A percentile compares a stretch with the other conserved stretches of the same genome.
Conservation (phyloP, 2,797 vertebrate species). For the Pristis pectinata region DNA sequence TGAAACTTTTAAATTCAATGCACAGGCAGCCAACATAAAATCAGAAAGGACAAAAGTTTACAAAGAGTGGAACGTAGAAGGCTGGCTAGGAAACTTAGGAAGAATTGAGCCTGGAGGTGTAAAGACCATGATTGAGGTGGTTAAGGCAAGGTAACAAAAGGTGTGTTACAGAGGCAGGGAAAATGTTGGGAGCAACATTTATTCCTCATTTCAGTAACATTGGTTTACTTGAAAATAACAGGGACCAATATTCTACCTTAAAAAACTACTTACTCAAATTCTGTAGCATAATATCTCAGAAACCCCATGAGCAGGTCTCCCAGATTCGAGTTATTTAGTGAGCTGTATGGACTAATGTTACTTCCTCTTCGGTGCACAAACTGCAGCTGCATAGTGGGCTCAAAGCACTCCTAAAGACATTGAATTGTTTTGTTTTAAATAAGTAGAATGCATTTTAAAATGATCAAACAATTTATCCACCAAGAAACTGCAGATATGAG, state of each 20-base stretch:
- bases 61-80: neutral
- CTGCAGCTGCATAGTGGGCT: slow-evolving; percentile 70
- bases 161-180: neutral
- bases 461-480: neutral
- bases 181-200: neutral
- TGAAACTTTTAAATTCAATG: neutral
- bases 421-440: slow-evolving; percentile 42
- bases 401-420: slow-evolving; percentile 74
- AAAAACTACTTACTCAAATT: slow-evolving; percentile 77
- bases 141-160: neutral
- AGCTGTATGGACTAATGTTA: slow-evolving; percentile 71
- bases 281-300: slow-evolving; percentile 81
- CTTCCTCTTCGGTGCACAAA: slow-evolving; percentile 71
- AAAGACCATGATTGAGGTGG: neutral
- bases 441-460: slow-evolving; percentile 39
- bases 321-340: slow-evolving; percentile 77
- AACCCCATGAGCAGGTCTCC: slow-evolving; percentile 86
- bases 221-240: neutral
- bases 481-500: neutral
- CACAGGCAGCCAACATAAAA: neutral
- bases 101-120: neutral
- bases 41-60: neutral
- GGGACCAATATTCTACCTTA: neutral
- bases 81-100: neutral
- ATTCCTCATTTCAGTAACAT: too few relatives aligned